Evolutionary conservation across 1,140 invertebrate species (phyloP), one percentile per base, ranked within the genome.

Genomic region (Triops cancriformis): DNA sequence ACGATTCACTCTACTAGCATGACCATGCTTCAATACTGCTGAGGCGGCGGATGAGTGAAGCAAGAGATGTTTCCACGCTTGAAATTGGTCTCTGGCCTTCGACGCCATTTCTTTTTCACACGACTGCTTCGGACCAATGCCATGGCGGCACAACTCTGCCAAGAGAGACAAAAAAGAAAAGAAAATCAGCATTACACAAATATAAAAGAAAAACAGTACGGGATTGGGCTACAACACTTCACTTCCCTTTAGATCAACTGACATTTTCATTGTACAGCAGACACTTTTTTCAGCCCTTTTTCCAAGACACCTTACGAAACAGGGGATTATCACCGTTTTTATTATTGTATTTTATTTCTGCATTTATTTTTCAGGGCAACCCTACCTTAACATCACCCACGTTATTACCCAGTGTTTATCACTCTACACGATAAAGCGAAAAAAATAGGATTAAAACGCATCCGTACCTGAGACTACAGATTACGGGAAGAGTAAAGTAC

Each of bases 51-150:
- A 64, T 18, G 51, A 64, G 51, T 64, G 51, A 64, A 23, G 51
- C 51, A 64, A 64, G 51, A 23, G 51, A 64, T 64, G 51, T 64
- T 64, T 64, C 51, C 51, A 64, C 51, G 51, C 51, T 64, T 18
- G 10, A 64, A 64, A 64, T 64, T 64, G 51, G 51, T 64, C 51
- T 23, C 51, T 64, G 51, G 51, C 51, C 51, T 64, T 64, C 51
- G 51, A 64, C 51, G 51, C 51, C 51, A 64, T 64, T 64, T 64
- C 51, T 64, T 64, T 64, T 64, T 64, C 51, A 64, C 51, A 23
- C 51, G 51, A 64, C 51, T 64, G 51, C 10, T 23, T 64, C 51
- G 51, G 51, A 64, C 51, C 51, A 64, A 64, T 64, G 51, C 51
- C 51, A 64, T 64, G 51, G 51, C 51, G 51, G 51, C 51, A 64